Evolutionary conservation across 1,140 invertebrate species (phyloP).

Genomic region (Arion vulgaris): DNA sequence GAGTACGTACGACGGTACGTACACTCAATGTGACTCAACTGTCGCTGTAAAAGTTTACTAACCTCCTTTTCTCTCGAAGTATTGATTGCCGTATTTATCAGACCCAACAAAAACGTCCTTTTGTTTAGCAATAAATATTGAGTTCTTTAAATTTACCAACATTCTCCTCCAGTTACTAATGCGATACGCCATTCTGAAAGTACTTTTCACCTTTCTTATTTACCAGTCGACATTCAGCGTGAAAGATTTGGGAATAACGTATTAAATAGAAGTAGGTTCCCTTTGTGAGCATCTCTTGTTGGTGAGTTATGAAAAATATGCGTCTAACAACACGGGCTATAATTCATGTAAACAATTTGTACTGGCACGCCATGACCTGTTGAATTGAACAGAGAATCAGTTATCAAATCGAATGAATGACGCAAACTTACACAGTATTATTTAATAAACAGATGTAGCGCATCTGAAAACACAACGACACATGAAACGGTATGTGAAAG

Average conservation of each 20-base stretch:
- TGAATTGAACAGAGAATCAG: too few relatives aligned
- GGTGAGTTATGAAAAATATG: background rate
- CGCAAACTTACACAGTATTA: too few relatives aligned
- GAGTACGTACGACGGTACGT: too few relatives aligned
- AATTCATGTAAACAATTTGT: background rate
- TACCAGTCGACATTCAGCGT: background rate
- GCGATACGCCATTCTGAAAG: background rate
- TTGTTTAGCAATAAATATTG: slow-evolving; percentile 22
- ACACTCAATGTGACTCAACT: too few relatives aligned
- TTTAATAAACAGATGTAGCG: too few relatives aligned
- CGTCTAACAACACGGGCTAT: background rate
- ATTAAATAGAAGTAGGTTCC: background rate
- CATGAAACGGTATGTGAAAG: too few relatives aligned
- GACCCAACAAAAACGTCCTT: slow-evolving; percentile 22
- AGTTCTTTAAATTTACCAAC: slow-evolving; percentile 28
- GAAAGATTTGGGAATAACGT: background rate
- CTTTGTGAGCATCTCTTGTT: background rate
- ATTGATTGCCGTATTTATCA: slow-evolving; percentile 35
- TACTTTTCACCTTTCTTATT: background rate
- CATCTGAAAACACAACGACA: too few relatives aligned
- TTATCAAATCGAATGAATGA: too few relatives aligned
- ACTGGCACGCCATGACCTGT: too few relatives aligned
- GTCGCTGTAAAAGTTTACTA: too few relatives aligned
- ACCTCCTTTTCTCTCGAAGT: slow-evolving; percentile 35
- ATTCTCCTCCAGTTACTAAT: background rate